Evolutionary conservation across 2,797 vertebrate genomes (phyloP).

Genomic region (Myotis daubentonii): DNA sequence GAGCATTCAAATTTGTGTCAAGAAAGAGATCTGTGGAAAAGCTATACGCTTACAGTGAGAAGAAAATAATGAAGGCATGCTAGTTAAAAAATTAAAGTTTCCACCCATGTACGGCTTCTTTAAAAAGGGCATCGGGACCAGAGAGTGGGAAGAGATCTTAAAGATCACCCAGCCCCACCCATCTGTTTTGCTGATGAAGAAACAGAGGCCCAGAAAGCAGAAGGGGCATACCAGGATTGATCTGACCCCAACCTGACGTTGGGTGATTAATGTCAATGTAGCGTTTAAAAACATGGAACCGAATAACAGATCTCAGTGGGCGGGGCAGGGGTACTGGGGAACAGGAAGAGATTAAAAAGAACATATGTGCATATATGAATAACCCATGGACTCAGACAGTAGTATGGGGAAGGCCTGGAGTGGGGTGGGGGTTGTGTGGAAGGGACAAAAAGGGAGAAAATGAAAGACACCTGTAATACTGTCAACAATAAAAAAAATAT

Average conservation of each 20-base stretch:
- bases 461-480: too few relatives aligned
- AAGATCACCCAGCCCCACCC: neutral
- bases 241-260: neutral
- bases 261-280: neutral
- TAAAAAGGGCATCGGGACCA: neutral
- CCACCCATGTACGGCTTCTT: neutral
- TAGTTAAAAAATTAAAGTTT: neutral
- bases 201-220: neutral
- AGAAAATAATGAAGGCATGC: neutral
- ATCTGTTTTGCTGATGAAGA: neutral
- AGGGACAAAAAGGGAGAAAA: too few relatives aligned
- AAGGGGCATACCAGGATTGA: neutral
- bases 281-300: neutral
- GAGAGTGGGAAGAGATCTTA: neutral
- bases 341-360: too few relatives aligned
- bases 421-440: too few relatives aligned
- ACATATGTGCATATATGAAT: too few relatives aligned
- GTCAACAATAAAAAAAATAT: too few relatives aligned
- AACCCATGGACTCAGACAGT: too few relatives aligned
- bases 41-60: neutral
- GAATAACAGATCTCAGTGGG: too few relatives aligned
- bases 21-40: conserved; percentile 12
- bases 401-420: too few relatives aligned
- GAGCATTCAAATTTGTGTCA: neutral
- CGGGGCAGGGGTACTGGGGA: too few relatives aligned